Evolutionary conservation across 1,140 invertebrate species (phyloP), one percentile per base, ranked within the genome.

Genomic region (Papilio xuthus): DNA sequence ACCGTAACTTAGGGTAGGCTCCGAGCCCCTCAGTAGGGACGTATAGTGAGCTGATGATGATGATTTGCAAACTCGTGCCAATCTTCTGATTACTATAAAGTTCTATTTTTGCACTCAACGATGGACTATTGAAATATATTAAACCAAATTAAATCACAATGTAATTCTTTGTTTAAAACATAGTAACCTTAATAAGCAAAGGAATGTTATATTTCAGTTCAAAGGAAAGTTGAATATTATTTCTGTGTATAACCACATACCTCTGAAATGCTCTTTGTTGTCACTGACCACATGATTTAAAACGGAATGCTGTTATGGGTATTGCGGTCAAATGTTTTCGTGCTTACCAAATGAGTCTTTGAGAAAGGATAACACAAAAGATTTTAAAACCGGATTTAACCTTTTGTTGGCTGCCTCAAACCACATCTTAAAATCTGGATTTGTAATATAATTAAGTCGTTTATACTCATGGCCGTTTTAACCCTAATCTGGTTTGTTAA

Each of bases 201-300:
- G 60, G 60, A 15, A 63, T 63, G 23, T 70, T 70, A 18, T 20
- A 70, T n/a, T 70, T 42, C 2, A 70, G 6, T 20, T 13, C 37
- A 41, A 70, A 72, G 41, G 37, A 72, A 72, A 73, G 42, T 72
- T 47, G 41, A 73, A 50, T 79, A 44, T 79, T 73, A 79, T 70
- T 69, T 79, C 76, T 79, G 74, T 23, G 53, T 63, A 63, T 53
- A 53, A 79, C 71, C 78, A 63, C 78, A 80, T 47, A 70, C 23
- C 50, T 76, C 78, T 79, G 44, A 75, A 53, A 50, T 60, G 23
- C 70, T 70, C 67, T 82, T 82, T 82, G 80, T 81, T 79, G 77
- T 80, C 73, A 63, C 50, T 56, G 53, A 76, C 74, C 74, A 76
- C 53, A 60, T 80, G 53, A 77, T 78, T 76, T 77, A 15, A 73